These are phyloP conservation scores for Cebidichthys violaceus DNA, from an alignment of 2,113 vertebrate genomes.

Conservation along the genomic window DNA sequence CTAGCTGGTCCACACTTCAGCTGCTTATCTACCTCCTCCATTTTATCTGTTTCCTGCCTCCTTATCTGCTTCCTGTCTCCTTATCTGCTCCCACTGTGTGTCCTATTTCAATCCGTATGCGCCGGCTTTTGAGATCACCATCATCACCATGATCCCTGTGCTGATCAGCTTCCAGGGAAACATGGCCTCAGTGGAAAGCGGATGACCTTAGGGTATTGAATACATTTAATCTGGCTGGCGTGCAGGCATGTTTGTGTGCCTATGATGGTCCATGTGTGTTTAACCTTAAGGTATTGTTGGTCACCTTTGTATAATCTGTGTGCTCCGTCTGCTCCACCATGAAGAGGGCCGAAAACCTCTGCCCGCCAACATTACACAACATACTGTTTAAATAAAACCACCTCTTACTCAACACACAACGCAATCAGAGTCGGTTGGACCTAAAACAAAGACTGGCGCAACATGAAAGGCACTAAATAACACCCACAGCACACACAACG, in stretches of 20 bases:
- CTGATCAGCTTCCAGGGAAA: constrained; percentile 52
- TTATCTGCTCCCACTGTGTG: constrained; percentile 8
- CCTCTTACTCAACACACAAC: not conserved
- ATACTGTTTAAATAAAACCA: not conserved
- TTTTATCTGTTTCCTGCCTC: constrained; percentile 18
- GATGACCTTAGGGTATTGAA: constrained; percentile 50
- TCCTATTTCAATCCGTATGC: constrained; percentile 18
- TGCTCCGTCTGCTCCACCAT: constrained; percentile 28
- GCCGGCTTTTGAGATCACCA: constrained; percentile 6
- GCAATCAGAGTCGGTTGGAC: constrained; percentile 1
- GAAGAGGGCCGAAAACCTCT: constrained; percentile 18
- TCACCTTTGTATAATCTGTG: constrained; percentile 54
- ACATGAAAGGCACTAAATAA: constrained; percentile 3
- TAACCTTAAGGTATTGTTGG: constrained; percentile 53
- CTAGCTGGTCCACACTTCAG: not conserved
- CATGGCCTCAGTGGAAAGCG: constrained; percentile 36
- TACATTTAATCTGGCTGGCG: constrained; percentile 50
- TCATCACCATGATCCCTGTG: constrained; percentile 42
- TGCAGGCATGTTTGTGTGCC: constrained; percentile 16
- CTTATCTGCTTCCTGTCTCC: constrained; percentile 27
- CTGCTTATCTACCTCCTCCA: constrained; percentile 2
- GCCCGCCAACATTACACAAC: constrained; percentile 13
- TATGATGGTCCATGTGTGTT: constrained; percentile 19
- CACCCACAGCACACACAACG: not conserved
- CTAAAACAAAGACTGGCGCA: not conserved